Evolutionary conservation across 2,113 vertebrate species (phyloP).

Genomic region (Cygnus buccinator): DNA sequence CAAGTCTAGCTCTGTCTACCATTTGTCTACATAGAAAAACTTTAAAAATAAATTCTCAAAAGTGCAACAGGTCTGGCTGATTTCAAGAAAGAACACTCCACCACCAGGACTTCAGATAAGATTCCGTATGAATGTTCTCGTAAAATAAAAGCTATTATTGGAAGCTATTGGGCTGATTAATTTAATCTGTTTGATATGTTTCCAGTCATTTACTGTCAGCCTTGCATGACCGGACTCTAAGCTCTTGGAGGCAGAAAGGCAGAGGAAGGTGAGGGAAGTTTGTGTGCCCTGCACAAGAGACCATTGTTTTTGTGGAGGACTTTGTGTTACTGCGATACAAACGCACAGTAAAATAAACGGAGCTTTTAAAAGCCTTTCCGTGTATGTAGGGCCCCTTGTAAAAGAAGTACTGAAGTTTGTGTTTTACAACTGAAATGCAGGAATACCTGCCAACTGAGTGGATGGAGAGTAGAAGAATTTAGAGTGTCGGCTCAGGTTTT

Average conservation of each 20-base stretch:
- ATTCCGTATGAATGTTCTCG: background rate
- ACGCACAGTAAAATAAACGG: background rate
- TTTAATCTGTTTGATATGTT: background rate
- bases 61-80: background rate
- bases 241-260: background rate
- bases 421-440: background rate
- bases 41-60: background rate
- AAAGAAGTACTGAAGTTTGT: background rate
- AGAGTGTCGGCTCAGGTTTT: background rate
- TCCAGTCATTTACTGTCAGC: background rate
- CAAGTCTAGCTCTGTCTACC: background rate
- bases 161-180: background rate
- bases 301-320: background rate
- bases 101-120: rapidly evolving
- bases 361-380: background rate
- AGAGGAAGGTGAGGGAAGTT: background rate
- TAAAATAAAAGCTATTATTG: background rate
- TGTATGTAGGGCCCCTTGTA: background rate
- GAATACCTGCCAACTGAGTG: background rate
- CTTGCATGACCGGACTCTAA: rapidly evolving
- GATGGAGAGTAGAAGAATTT: background rate
- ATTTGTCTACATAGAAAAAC: background rate
- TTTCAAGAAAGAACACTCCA: background rate
- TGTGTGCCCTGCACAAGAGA: rapidly evolving
- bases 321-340: background rate